A percentile compares a stretch with the other conserved stretches of the same genome.
These are phyloP conservation scores for Cyclura pinguis DNA, from an alignment of 2,797 vertebrate genomes.

Conservation along the genomic window DNA sequence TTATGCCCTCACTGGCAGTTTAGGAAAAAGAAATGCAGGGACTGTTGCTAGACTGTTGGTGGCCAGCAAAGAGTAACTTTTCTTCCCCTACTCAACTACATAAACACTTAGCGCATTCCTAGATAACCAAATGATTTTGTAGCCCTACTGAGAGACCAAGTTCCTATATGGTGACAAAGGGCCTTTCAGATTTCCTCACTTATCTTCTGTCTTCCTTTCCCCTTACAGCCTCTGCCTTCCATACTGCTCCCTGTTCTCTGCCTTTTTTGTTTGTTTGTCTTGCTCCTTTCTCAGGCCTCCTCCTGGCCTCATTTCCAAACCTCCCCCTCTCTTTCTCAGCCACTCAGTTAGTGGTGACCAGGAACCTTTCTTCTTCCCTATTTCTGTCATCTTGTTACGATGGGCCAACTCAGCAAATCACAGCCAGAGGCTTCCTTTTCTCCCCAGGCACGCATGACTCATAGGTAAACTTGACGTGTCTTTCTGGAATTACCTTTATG, in stretches of 20 bases:
- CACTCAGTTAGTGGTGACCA: not conserved
- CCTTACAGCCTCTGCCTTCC: too few species aligned
- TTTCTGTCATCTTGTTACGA: too few species aligned
- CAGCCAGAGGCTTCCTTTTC: not conserved
- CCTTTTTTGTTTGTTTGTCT: not conserved
- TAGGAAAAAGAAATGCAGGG: not conserved
- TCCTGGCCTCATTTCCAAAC: not conserved
- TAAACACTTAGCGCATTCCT: too few species aligned
- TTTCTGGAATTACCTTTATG: not conserved
- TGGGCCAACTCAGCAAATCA: not conserved
- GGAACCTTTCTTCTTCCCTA: not conserved
- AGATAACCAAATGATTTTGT: too few species aligned
- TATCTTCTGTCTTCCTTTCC: not conserved
- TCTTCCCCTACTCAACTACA: too few species aligned
- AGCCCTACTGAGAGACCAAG: too few species aligned
- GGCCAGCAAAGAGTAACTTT: not conserved
- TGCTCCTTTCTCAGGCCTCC: not conserved
- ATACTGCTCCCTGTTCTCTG: not conserved
- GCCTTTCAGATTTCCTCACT: not conserved
- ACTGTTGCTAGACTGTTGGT: not conserved
- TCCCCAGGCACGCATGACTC: not conserved
- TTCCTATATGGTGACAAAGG: not conserved
- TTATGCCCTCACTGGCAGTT: not conserved
- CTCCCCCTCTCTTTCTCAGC: not conserved
- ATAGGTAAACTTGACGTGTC: not conserved